Base-by-base conservation (phyloP, 2,888 invertebrate species). In the Palloptera scutellata region DNA sequence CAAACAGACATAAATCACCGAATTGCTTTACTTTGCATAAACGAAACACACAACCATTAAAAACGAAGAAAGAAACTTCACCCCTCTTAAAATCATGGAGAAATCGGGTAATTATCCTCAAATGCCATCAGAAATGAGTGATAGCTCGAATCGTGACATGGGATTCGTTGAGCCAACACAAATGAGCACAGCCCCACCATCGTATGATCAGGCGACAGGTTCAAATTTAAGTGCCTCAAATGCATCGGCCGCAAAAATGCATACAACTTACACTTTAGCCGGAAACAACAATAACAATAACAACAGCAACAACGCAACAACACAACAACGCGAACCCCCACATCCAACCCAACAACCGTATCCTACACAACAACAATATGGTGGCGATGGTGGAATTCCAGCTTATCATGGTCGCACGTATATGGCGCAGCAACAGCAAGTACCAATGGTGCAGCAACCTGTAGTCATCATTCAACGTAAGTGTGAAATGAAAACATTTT, bases 391-490 rank as follows among this genome's bases (percentile, higher is more conserved):
- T n/a, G 30, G 45, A 1, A 30, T 30, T n/a, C n/a, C n/a, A 6
- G 30, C 2, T 30, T 30, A 30, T 30, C 30, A 30, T 30, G 6
- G 6, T 30, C 30, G 30, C 2, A 4, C 30, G 6, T 30, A 30
- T 30, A 30, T 30, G 41, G 43, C 1, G 30, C 54, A 11, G 43
- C 61, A 64, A n/a, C 64, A 55, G 10, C 62, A 66, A 6, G 55
- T 70, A 17, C 66, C 72, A 55, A 64, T 70, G 61, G 55, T 58
- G 19, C 75, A 73, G 61, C 70, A 69, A 8, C 78, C 79, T 11
- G 76, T 84, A 54, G 79, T 83, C 19, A 78, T 84, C 68, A 78
- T 83, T 70, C 82, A 83, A 61, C 83, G 82, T 83, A 73, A 77
- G 83, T 76, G 51, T 12, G 15, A 1, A 62, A 8, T 17, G 12